Evolutionary conservation across 2,888 invertebrate genomes (phyloP).

Genomic region (Eulithis prunata): DNA sequence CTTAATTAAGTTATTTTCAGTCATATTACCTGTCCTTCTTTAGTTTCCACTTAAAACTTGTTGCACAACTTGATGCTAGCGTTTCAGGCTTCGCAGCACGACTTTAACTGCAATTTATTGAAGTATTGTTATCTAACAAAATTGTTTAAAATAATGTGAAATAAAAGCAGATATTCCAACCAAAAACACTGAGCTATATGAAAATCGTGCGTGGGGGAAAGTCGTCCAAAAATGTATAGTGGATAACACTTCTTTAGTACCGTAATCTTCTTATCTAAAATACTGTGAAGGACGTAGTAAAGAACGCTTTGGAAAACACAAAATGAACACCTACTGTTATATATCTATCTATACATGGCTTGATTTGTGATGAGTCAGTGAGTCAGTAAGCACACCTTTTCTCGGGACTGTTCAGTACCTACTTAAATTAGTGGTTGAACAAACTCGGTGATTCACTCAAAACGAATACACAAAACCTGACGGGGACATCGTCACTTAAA

Average conservation of each 20-base stretch:
- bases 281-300: slow-evolving; percentile 2
- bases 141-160: neutral
- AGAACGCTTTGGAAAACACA: slow-evolving; percentile 9
- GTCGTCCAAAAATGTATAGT: neutral
- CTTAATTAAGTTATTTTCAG: too few species aligned
- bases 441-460: slow-evolving; percentile 28
- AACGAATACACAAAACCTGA: neutral
- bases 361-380: slow-evolving; percentile 22
- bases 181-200: neutral
- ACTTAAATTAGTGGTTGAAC: slow-evolving; percentile 24
- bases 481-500: slow-evolving; percentile 7
- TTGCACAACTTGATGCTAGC: too few species aligned
- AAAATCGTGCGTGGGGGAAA: neutral
- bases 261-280: slow-evolving; percentile 4
- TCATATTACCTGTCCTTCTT: too few species aligned
- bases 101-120: too few species aligned
- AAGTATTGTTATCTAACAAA: neutral
- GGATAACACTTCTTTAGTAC: neutral
- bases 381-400: slow-evolving; percentile 22
- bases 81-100: too few species aligned
- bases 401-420: slow-evolving; percentile 13
- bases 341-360: neutral
- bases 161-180: neutral
- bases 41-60: too few species aligned
- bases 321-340: neutral